Evolutionary conservation across 2,888 invertebrate genomes (phyloP).

Genomic region (Apamea monoglypha): DNA sequence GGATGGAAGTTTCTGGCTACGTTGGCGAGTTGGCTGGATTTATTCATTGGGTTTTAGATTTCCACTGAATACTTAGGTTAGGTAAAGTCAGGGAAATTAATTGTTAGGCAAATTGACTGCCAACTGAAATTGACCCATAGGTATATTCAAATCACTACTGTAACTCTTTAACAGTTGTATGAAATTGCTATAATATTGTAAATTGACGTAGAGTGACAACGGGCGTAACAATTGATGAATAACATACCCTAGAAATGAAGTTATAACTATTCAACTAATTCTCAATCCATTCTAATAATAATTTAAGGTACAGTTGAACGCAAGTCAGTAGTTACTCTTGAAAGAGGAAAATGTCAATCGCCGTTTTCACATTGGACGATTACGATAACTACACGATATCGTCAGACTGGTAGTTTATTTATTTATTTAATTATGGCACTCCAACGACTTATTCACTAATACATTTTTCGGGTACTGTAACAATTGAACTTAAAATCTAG

Average conservation of each 20-base stretch:
- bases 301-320: too few species aligned
- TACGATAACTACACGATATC: too few species aligned
- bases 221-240: background rate
- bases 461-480: too few species aligned
- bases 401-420: too few species aligned
- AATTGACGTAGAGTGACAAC: background rate
- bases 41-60: conserved; percentile 10
- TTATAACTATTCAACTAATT: background rate
- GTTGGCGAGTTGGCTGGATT: conserved; percentile 21
- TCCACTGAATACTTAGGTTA: background rate
- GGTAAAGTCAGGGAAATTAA: background rate
- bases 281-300: background rate
- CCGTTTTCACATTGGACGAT: too few species aligned
- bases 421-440: too few species aligned
- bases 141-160: background rate
- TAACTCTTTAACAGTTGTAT: background rate
- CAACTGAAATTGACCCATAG: too few species aligned
- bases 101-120: background rate
- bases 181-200: background rate
- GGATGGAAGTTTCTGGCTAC: conserved; percentile 25
- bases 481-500: too few species aligned
- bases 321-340: too few species aligned
- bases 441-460: too few species aligned
- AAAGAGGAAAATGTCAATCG: background rate
- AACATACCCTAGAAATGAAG: too few species aligned